These are phyloP conservation scores for Venustaconcha ellipsiformis DNA, from an alignment of 1,140 invertebrate genomes.

Conservation along the genomic window DNA sequence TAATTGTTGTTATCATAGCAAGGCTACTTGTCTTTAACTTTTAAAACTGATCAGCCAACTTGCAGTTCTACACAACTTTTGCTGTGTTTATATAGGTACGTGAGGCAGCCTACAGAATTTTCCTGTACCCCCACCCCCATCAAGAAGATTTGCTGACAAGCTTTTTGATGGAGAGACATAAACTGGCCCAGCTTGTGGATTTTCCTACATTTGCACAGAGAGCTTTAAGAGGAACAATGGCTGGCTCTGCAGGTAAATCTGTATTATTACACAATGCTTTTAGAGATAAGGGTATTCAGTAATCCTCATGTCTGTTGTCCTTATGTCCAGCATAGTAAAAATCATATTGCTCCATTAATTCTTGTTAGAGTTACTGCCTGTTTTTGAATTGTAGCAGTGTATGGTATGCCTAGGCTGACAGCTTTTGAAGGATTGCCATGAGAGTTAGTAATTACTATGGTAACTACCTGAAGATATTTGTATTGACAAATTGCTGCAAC, in stretches of 20 bases:
- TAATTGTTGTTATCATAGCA: not conserved
- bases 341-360: not conserved
- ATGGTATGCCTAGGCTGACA: too few relatives aligned
- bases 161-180: constrained; percentile 79
- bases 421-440: not conserved
- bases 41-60: too few relatives aligned
- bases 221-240: constrained; percentile 88
- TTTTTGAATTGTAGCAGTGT: not conserved
- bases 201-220: constrained; percentile 90
- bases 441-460: too few relatives aligned
- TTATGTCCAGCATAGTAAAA: not conserved
- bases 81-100: constrained; percentile 71
- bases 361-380: not conserved
- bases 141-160: constrained; percentile 83
- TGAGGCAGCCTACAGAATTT: constrained; percentile 90
- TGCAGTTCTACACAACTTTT: not conserved
- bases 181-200: constrained; percentile 87
- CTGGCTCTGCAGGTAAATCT: constrained; percentile 77
- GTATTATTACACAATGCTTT: not conserved
- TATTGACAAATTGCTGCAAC: too few relatives aligned
- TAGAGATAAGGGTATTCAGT: not conserved
- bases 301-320: not conserved
- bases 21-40: not conserved
- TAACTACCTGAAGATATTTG: too few relatives aligned
- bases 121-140: constrained; percentile 81